Percentiles rank a stretch among this genome's conserved stretches.
Conservation (phyloP, 2,797 vertebrate genomes). For the Heteromormyrus szaboi region DNA sequence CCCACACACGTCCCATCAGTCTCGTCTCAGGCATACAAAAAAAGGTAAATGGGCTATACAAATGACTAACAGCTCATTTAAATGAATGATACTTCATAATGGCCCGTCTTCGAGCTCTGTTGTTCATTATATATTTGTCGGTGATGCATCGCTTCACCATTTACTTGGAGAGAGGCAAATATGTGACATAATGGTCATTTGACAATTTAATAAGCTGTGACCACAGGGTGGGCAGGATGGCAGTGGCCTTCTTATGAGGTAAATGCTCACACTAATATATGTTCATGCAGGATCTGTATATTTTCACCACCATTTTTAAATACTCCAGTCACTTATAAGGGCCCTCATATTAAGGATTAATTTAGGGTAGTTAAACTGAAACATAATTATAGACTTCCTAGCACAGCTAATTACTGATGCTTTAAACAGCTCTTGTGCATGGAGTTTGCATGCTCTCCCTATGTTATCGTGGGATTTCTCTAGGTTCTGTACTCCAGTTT, state of each 20-base stretch:
- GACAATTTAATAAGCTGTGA: not conserved
- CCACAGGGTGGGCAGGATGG: not conserved
- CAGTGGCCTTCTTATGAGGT: not conserved
- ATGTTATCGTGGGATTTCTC: not conserved
- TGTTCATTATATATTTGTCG: not conserved
- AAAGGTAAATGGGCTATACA: not conserved
- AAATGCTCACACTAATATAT: not conserved
- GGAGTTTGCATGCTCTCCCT: not conserved
- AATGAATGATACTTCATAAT: not conserved
- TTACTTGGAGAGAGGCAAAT: not conserved
- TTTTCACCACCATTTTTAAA: not conserved
- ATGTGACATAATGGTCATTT: not conserved
- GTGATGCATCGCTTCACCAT: not conserved
- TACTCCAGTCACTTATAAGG: not conserved
- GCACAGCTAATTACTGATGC: slow-evolving; percentile 1
- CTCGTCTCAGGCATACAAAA: not conserved
- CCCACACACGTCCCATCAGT: not conserved
- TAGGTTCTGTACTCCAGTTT: not conserved
- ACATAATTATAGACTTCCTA: not conserved
- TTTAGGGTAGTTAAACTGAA: slow-evolving; percentile 3
- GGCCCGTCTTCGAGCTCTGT: not conserved
- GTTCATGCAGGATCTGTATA: not conserved
- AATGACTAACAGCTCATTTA: not conserved
- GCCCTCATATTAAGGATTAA: not conserved
- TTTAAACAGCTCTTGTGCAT: not conserved